Base-by-base conservation (phyloP, 2,113 vertebrate genomes). In the Donacobius atricapilla region DNA sequence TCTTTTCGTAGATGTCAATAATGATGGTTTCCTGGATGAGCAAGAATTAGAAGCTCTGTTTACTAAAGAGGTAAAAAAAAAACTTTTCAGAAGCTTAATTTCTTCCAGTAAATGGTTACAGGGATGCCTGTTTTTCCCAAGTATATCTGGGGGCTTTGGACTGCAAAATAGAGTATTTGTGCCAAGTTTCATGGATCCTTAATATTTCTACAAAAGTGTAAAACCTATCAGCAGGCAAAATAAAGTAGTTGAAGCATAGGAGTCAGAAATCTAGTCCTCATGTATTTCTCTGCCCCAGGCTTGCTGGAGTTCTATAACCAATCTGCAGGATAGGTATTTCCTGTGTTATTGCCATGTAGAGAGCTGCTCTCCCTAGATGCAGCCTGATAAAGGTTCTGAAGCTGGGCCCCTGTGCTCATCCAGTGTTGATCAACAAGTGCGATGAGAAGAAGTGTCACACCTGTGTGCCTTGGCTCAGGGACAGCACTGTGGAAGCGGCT, bases 41-140 rank as follows among this genome's bases (percentile, higher is more conserved):
- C 99, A 99, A 96, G 99, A 99, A 95, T 97, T 99, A 94, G 99
- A 99, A 98, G 98, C 99, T 20, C 94, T 99, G 4, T 99, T 99
- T 97, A 99, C 99, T 54, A 99, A 99, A 97, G 99, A 99, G 99
- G 99, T 99, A 98, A 97, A 80, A 71, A 80, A 77, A 61, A 8
- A 20, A 21, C 27, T 23, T n/a, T n/a, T 78, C 7, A 56, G 27
- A 54, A 63, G 24, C 6, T 64, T 69, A 40, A 88, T 21, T 81
- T 96, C 19, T 87, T 88, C 77, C 48, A 61, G 11, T 73, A 83
- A 73, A 50, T 9, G 40, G 13, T 76, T 85, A 71, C 35, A 57
- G 30, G 57, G 10, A 54, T 58, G 22, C 39, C 27, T 91, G 5
- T 42, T 93, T 65, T 87, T 57, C 58, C 30, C 20, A 68, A 69